Evolutionary conservation across 2,888 invertebrate species (phyloP), one percentile per base, ranked within the genome.

Genomic region (Vanessa cardui): DNA sequence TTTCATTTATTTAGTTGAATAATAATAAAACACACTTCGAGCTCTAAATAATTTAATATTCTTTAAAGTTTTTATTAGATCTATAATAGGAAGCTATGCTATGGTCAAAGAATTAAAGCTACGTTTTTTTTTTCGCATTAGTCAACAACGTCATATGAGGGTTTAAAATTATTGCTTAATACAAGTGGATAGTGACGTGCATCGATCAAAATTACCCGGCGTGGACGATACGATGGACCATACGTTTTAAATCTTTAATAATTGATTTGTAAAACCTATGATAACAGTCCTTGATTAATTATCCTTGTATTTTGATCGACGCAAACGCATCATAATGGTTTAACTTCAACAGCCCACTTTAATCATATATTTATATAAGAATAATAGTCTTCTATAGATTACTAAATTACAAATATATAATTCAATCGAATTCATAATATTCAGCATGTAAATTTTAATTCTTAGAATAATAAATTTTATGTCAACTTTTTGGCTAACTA

Each of bases 1-100:
- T 72, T 73, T 79, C 78, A 73, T 82, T 80, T 74, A 73, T 70
- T 71, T 71, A 62, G 26, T 12, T 12, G 12, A 26, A 39, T 26
- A 1, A 0, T 31, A 54, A 54, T 54, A 31, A 54, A 54, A 54
- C 52, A 44, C 33, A 39, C 18, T 54, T n/a, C 12, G 21, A 31
- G 20, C 15, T 62, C 26, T 46, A 62, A 44, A 20, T 52, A 50
- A 62, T 62, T 62, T 62, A 62, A 50, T 62, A 31, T 62, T 54
- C 26, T 31, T 49, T 49, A 18, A n/a, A 49, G 18, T n/a, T 49
- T 49, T 54, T 31, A 31, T 16, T 31, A 50, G 12, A 39, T 39
- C 39, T 39, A 39, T 39, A 39, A 46, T 39, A n/a, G 50, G 50
- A 33, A 62, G 52, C 39, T 59, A 59, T 16, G 20, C 44, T 59